Percentiles rank a stretch among this genome's conserved stretches.
Evolutionary conservation across 2,888 invertebrate species (phyloP).

Genomic region (Drosophila siamana): DNA sequence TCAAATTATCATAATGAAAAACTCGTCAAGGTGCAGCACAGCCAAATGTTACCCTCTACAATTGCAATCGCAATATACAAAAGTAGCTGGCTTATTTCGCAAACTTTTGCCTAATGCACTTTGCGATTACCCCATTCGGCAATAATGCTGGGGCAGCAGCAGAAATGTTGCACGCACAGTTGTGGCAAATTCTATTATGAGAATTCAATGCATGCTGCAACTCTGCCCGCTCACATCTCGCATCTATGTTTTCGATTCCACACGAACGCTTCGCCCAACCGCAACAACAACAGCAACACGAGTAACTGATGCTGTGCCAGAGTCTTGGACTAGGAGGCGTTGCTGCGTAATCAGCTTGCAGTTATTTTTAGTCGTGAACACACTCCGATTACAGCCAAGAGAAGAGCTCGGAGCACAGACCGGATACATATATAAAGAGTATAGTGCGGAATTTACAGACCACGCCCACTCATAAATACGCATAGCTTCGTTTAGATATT

Average conservation of each 20-base stretch:
- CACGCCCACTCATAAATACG: conserved; percentile 35
- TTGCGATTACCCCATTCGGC: neutral
- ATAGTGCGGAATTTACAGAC: conserved; percentile 29
- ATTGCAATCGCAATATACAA: no score
- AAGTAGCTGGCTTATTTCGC: neutral
- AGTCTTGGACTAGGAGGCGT: conserved; percentile 53
- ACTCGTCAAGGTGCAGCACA: conserved; percentile 12
- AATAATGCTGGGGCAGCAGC: conserved; percentile 2
- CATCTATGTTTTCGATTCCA: conserved; percentile 35
- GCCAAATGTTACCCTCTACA: neutral
- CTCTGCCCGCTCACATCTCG: no score
- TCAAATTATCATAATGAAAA: conserved; percentile 29
- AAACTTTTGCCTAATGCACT: conserved; percentile 1
- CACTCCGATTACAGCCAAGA: conserved; percentile 24
- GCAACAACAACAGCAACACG: conserved; percentile 7
- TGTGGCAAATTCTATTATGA: conserved; percentile 15
- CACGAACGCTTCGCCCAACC: conserved; percentile 44
- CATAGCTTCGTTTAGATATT: neutral
- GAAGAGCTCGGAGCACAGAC: neutral
- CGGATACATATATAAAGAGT: neutral
- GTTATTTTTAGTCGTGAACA: conserved; percentile 39
- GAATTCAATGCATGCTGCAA: conserved; percentile 17
- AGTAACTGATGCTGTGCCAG: conserved; percentile 1
- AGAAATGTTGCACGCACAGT: neutral
- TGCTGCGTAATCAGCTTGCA: conserved; percentile 59